Base-by-base conservation (phyloP, 2,888 invertebrate species). In the Drosophila kanekoi region DNA sequence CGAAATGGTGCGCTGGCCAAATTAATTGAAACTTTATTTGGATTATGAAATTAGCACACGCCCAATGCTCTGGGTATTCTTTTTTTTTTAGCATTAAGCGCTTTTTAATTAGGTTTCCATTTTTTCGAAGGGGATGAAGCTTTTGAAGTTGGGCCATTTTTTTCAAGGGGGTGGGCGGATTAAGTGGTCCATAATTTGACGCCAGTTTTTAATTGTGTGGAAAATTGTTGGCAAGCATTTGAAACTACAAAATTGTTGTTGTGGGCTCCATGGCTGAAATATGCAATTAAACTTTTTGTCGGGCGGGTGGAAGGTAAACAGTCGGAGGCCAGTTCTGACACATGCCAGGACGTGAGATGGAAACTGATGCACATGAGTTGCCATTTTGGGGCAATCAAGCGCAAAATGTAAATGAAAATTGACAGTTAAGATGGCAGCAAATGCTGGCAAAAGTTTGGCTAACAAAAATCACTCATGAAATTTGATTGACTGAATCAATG, bases 21-120 rank as follows among this genome's bases (percentile, higher is more conserved):
- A 83, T 84, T 84, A 87, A 80, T 87, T 87, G 87, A 82, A 87
- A 89, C 86, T 87, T 89, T 89, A 84, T 89, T 87, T 85, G 89
- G 85, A 85, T 87, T 87, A 87, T 87, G 75, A 77, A 87, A 87
- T 87, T 87, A 89, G 81, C 86, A 81, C 85, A 81, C 71, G 81
- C 59, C 70, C 82, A 78, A 71, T 45, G 72, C 67, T 43, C 68
- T n/a, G 59, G 54, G 72, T 68, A 62, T 64, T 37, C n/a, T 32
- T 45, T 32, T 16, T 54, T 54, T 51, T 64, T 59, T 73, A 59
- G 63, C 56, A 82, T 84, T 87, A 84, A 82, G 81, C 87, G 81
- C 72, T 84, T 82, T 87, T 81, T 87, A 82, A 87, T 87, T 87
- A 84, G 76, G 81, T 87, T 81, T 84, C 47, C 51, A 57, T 59